phyloP scores from a whole-genome alignment of 1,140 invertebrate genomes.

The Zaprionus kolodkinae region DNA sequence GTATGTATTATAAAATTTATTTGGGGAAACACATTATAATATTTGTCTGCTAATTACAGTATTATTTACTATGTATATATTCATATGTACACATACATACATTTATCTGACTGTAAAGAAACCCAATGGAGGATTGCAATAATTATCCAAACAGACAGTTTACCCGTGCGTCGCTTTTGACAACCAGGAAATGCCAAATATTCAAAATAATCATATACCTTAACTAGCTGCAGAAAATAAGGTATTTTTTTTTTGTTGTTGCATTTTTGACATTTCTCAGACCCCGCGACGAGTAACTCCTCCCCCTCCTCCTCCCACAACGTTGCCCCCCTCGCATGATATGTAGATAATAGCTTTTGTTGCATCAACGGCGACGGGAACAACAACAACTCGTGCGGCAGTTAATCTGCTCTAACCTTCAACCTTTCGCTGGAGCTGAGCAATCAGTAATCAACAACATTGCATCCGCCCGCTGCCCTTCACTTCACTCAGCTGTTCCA shows the following conservation, averaged over 20 bases:
- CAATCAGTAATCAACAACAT: constrained; percentile 54
- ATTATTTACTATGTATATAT: background rate
- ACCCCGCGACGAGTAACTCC: constrained; percentile 6
- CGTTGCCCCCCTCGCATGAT: constrained; percentile 52
- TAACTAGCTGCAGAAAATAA: constrained; percentile 1
- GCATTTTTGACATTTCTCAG: constrained; percentile 54
- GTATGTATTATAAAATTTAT: no score
- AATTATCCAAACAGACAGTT: constrained; percentile 2
- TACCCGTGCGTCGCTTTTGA: constrained; percentile 2
- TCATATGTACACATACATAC: background rate
- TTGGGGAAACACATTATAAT: no score
- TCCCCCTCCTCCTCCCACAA: constrained; percentile 35
- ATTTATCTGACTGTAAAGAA: background rate
- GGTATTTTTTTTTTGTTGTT: background rate
- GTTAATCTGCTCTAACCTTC: constrained; percentile 80
- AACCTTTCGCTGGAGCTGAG: constrained; percentile 72
- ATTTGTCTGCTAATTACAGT: background rate
- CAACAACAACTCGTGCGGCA: constrained; percentile 38
- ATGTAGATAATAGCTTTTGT: constrained; percentile 77
- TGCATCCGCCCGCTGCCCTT: constrained; percentile 51
- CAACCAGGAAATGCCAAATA: constrained; percentile 26
- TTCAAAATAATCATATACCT: constrained; percentile 6
- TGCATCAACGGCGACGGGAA: constrained; percentile 40
- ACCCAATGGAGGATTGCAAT: background rate
- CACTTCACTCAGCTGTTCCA: constrained; percentile 80